These are phyloP conservation scores for Serrognathus titanus DNA, from an alignment of 2,888 invertebrate species.

Conservation along the genomic window DNA sequence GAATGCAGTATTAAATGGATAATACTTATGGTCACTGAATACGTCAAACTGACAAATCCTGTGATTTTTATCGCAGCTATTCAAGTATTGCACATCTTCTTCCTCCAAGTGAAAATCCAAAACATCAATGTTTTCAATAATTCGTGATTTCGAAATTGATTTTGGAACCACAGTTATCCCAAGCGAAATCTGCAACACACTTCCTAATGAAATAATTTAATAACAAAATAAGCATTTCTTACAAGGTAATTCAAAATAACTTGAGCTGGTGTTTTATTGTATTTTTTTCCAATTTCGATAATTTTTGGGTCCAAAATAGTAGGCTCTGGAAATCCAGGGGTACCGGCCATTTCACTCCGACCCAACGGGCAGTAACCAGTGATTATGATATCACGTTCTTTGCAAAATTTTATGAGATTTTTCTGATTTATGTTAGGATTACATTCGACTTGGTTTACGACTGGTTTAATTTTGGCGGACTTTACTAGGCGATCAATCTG, in stretches of 20 bases:
- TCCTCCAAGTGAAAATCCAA: constrained; percentile 69
- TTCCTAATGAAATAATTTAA: neutral
- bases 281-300: constrained; percentile 55
- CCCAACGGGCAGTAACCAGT: constrained; percentile 76
- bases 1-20: constrained; percentile 42
- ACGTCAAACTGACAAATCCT: constrained; percentile 49
- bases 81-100: constrained; percentile 66
- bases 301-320: constrained; percentile 55
- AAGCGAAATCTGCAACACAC: constrained; percentile 14
- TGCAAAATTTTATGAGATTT: constrained; percentile 65
- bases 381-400: constrained; percentile 59
- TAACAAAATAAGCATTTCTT: constrained; percentile 23
- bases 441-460: constrained; percentile 59
- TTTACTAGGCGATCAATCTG: constrained; percentile 65
- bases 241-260: constrained; percentile 64
- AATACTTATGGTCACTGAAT: constrained; percentile 43
- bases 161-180: constrained; percentile 69
- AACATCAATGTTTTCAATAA: constrained; percentile 68
- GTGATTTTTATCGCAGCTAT: constrained; percentile 67
- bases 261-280: constrained; percentile 64
- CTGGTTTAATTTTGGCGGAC: constrained; percentile 57
- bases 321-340: constrained; percentile 51
- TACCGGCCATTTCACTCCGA: constrained; percentile 51
- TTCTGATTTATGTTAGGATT: constrained; percentile 71
- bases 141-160: constrained; percentile 70